These are phyloP conservation scores for Macrocentrus cingulum DNA, from an alignment of 1,140 invertebrate genomes.

Conservation along the genomic window DNA sequence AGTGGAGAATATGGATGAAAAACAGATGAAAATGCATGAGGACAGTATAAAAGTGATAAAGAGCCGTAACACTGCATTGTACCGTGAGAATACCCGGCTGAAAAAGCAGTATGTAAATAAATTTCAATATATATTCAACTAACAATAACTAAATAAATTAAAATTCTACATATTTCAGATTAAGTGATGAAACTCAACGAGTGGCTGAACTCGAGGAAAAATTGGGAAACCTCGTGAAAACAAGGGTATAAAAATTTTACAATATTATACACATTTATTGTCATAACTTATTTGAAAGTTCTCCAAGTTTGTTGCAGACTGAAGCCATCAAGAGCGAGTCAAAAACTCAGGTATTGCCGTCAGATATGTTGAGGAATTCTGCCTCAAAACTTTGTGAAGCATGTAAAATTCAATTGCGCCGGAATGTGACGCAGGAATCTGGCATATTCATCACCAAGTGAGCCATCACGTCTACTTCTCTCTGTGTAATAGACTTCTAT, in stretches of 20 bases:
- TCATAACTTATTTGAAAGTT: no score
- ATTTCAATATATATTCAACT: neutral
- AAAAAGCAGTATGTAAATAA: constrained; percentile 11
- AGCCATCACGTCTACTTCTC: constrained; percentile 10
- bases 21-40: constrained; percentile 12
- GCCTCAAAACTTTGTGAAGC: constrained; percentile 34
- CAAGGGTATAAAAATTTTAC: no score
- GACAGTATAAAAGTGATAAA: constrained; percentile 19
- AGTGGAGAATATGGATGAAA: neutral
- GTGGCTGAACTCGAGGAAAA: constrained; percentile 22
- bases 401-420: constrained; percentile 37
- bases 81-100: constrained; percentile 13
- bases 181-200: constrained; percentile 1
- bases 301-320: no score
- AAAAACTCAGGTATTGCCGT: neutral
- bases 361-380: constrained; percentile 22
- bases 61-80: constrained; percentile 10
- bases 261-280: no score
- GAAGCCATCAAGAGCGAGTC: neutral
- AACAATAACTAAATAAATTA: neutral
- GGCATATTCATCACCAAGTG: constrained; percentile 42
- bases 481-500: no score
- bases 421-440: constrained; percentile 31
- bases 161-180: constrained; percentile 3
- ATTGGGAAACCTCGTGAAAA: no score